Conservation (phyloP, 1,140 invertebrate species). For the Hormaphis cornu region DNA sequence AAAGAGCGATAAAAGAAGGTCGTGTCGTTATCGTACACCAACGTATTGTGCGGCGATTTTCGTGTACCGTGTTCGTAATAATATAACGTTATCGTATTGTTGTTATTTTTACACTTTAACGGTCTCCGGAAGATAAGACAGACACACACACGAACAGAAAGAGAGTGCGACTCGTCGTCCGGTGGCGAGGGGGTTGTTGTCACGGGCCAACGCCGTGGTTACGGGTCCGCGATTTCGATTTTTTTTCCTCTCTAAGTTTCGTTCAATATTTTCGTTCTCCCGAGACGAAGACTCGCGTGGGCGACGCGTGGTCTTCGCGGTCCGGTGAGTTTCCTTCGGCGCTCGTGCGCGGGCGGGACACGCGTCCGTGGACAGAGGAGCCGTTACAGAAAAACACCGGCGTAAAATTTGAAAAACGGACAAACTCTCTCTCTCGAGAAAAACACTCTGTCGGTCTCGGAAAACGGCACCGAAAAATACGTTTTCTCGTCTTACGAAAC, state of each 20-base stretch:
- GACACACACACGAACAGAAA: too few relatives aligned
- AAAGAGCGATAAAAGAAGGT: too few relatives aligned
- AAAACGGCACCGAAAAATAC: too few relatives aligned
- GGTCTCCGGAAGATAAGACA: constrained; percentile 31
- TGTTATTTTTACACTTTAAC: constrained; percentile 28
- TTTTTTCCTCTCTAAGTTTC: not conserved
- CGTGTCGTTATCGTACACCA: too few relatives aligned
- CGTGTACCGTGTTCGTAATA: not conserved
- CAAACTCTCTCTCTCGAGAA: too few relatives aligned
- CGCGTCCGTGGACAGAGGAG: constrained; percentile 13
- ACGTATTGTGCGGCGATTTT: too few relatives aligned
- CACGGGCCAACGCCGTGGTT: constrained; percentile 12
- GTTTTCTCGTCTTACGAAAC: too few relatives aligned
- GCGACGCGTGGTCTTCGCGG: not conserved
- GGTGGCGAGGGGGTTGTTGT: constrained; percentile 7
- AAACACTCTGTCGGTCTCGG: too few relatives aligned
- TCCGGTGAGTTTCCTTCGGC: constrained; percentile 4
- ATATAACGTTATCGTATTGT: not conserved
- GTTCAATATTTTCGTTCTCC: too few relatives aligned
- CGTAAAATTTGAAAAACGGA: too few relatives aligned
- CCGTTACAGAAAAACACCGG: constrained; percentile 16
- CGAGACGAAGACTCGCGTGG: constrained; percentile 14
- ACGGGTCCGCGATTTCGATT: not conserved
- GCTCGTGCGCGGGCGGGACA: constrained; percentile 7
- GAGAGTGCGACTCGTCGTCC: too few relatives aligned